These are phyloP conservation scores for Allolobophora icterica DNA, from an alignment of 2,888 invertebrate genomes.

Conservation along the genomic window DNA sequence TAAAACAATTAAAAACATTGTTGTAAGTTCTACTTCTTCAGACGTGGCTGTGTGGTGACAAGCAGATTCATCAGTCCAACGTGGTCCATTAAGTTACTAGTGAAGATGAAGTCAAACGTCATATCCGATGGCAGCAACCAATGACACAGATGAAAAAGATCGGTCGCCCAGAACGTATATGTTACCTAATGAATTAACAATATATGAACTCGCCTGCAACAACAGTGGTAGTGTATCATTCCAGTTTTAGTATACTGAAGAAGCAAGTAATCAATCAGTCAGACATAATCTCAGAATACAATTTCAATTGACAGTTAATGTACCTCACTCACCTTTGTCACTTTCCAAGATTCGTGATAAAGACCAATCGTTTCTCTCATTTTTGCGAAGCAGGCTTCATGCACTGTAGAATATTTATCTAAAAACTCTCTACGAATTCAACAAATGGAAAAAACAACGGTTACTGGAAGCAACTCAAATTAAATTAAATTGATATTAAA, in stretches of 20 bases:
- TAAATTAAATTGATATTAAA: too few species aligned
- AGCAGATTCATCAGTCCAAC: not conserved
- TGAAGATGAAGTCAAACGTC: not conserved
- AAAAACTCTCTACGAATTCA: not conserved
- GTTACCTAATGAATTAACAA: not conserved
- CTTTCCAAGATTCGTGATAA: not conserved
- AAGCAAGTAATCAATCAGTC: too few species aligned
- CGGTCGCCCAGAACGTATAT: slow-evolving; percentile 1
- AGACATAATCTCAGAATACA: not conserved
- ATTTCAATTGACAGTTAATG: not conserved
- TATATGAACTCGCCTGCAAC: not conserved
- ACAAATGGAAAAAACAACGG: not conserved
- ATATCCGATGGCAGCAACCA: not conserved
- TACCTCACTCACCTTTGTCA: not conserved
- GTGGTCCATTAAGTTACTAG: not conserved
- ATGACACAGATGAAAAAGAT: not conserved
- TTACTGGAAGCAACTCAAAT: too few species aligned
- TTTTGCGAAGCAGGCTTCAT: not conserved
- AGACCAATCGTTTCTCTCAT: not conserved
- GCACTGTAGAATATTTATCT: not conserved
- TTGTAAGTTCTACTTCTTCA: not conserved
- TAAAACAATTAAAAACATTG: not conserved
- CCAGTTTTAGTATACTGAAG: too few species aligned
- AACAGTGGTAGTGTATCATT: too few species aligned
- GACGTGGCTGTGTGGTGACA: not conserved